Base-by-base conservation (phyloP, 2,797 vertebrate species). In the Sparidentex hasta region DNA sequence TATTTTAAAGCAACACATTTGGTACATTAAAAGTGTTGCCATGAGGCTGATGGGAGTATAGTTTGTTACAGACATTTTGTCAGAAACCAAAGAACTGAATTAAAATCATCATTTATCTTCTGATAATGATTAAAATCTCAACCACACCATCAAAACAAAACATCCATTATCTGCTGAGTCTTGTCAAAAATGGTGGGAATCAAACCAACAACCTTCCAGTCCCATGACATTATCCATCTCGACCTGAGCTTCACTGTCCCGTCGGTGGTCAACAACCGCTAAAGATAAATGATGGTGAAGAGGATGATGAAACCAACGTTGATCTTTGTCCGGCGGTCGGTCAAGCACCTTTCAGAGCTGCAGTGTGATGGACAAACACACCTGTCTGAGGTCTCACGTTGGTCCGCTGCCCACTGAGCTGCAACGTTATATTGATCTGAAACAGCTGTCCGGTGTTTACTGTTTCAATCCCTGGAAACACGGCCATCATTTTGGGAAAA, bases 371-470 rank as follows among this genome's bases (percentile, higher is more conserved):
- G 59, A 65, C 76, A 92, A 87, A 89, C 73, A 92, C 90, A 88
- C 71, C 71, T 81, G 80, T 43, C 41, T 33, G 65, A 72, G 25
- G 25, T 51, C 58, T 85, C 33, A 78, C 1, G 0, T 61, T 80
- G 80, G 48, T 50, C 13, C 3, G 0, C 48, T 48, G 66, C 80
- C 74, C 20, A 33, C 20, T 63, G 12, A 64, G 63, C 58, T 78
- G 55, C 56, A 38, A 59, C 5, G 61, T 11, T 9, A 18, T 88
- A 93, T 92, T 71, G 92, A 93, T 90, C 65, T 6, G 50, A 87
- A 91, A 82, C 90, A 87, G 87, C 83, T 91, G 92, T 87, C 50
- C 16, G 47, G 52, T 94, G 90, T 93, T 92, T 90, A 83, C 80
- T 17, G 1, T 12, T 71, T 71, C 47, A 64, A 64, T 90, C 48